Evolutionary conservation across 2,797 vertebrate genomes (phyloP), one percentile per base, ranked within the genome.

Genomic region (Microctenopoma lineatum): DNA sequence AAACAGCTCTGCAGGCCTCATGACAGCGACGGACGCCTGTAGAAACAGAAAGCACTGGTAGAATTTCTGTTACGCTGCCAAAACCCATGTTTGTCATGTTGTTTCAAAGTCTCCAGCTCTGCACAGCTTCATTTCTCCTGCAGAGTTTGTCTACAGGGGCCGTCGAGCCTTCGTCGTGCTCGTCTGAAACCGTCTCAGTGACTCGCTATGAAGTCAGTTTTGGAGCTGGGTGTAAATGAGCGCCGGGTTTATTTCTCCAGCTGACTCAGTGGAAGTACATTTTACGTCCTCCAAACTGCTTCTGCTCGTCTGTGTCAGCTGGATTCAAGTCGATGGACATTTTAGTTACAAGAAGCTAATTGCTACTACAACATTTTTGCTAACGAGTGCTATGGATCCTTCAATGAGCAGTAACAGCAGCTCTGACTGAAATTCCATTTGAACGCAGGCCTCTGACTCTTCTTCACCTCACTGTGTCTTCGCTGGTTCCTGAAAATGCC

Each of bases 1-100:
- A n/a, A 75, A 0, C 7, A 7, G 55, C 73, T 76, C 62, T 26
- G 39, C 45, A 0, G 52, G 41, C 50, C 44, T 42, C 60, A 70
- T 51, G 59, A 55, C 34, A 14, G 60, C 4, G 13, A 51, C 2
- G 44, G 59, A 41, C 52, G 61, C 32, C 62, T 70, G 70, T 48
- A 34, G 42, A 46, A 52, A 48, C 2, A 16, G 44, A 70, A 25
- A 64, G 54, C 26, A 0, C 53, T 1, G 16, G 18, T 66, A 26
- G 73, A 50, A 38, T 50, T 62, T 75, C 44, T 44, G 61, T 57
- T n/a, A 4, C 27, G 0, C 9, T 26, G 12, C 48, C 53, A 52
- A 47, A 66, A 16, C 7, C 21, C 54, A 1, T 16, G 59, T 58
- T 27, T 66, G 38, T 52, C 59, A 18, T 18, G 39, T 61, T 51